Conservation (phyloP, 2,113 vertebrate genomes). For the Cottus gobio region DNA sequence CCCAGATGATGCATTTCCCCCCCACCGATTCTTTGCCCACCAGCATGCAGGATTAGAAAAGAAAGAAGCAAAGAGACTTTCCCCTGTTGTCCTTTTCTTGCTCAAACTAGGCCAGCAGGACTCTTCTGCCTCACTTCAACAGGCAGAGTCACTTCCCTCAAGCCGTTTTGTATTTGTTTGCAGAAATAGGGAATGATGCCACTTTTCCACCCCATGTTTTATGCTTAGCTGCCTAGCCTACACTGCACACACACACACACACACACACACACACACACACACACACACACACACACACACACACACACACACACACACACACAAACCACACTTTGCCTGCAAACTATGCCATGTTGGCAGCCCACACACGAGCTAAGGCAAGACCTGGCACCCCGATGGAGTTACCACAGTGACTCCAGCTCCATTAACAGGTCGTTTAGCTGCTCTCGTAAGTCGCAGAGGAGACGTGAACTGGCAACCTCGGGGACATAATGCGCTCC, state of each 20-base stretch:
- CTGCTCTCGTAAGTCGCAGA: constrained; percentile 36
- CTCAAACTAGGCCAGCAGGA: constrained; percentile 55
- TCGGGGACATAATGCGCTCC: constrained; percentile 58
- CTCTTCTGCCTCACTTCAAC: constrained; percentile 33
- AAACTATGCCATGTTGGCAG: constrained; percentile 1
- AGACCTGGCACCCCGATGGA: constrained; percentile 21
- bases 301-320: background rate
- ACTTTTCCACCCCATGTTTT: constrained; percentile 38
- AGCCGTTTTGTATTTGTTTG: constrained; percentile 21
- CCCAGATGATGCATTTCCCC: constrained; percentile 55
- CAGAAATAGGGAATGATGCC: constrained; percentile 35
- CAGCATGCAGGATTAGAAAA: constrained; percentile 11
- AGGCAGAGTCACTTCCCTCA: constrained; percentile 49
- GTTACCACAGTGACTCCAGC: constrained; percentile 18
- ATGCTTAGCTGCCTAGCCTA: constrained; percentile 10
- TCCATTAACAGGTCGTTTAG: constrained; percentile 50
- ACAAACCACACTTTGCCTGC: background rate
- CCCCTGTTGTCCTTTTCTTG: constrained; percentile 27
- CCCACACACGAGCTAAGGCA: constrained; percentile 2
- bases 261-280: background rate
- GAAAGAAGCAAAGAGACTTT: constrained; percentile 53
- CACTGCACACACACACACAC: background rate
- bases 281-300: background rate
- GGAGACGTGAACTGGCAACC: constrained; percentile 51
- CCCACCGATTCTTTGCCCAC: background rate